Evolutionary conservation across 64 coral and sea anemone species (phyloP), one percentile per base, ranked within the genome.

Genomic region (Actinia tenebrosa): DNA sequence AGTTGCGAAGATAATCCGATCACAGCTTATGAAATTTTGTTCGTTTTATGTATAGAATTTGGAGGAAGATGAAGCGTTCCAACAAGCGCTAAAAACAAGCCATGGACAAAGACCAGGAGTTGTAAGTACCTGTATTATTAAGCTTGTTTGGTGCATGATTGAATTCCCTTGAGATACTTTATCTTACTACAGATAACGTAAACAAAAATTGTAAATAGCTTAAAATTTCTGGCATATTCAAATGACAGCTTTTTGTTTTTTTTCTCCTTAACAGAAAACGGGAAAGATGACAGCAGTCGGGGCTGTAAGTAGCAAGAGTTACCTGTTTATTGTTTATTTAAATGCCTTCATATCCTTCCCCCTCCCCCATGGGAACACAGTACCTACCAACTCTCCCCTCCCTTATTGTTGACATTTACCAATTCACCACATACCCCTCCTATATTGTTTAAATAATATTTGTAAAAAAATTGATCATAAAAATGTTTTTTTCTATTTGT

Each of bases 101-200:
- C 96, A 98, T 95, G 96, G 96, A 58, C 96, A 98, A 56, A 90
- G 96, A 83, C 96, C 96, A 66, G 96, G 96, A 85, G 89, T 98
- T 68, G 96, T 98, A 86, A 69, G 69, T 75, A 3, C 15, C 3
- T 2, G 22, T 50, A 30, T 11, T 30, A 23, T 42, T 37, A 37
- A 37, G 30, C 30, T 37, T 1, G 30, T 37, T 75, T 75, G 10
- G 25, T 75, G 69, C 26, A 66, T 66, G 18, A 9, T 23, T 66
- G 47, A 66, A 22, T 66, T 66, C 18, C 22, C 63, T 66, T 66
- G 63, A 66, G 11, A 23, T 30, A 2, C 42, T 0, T 0, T 37
- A 37, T 37, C 30, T 25, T 3, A 43, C 10, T 27, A 75, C 9
- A 10, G 25, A 75, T 42, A 37, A 75, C 13, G 25, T 27, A 27